Evolutionary conservation across 1,140 invertebrate genomes (phyloP).

Genomic region (Copidosoma floridanum): DNA sequence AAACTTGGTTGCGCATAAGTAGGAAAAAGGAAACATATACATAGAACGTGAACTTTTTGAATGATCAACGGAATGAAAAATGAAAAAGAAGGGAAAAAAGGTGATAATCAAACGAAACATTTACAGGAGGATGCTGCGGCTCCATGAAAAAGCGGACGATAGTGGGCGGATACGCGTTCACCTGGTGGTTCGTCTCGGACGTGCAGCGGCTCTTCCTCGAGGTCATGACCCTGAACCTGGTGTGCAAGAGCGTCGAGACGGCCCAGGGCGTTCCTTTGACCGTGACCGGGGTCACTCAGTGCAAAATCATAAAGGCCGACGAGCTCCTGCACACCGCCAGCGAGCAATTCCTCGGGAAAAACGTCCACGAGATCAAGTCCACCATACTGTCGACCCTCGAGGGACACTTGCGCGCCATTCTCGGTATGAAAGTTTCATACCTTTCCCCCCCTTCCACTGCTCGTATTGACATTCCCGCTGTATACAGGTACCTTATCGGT

Average conservation of each 20-base stretch:
- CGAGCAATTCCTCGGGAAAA: constrained; percentile 96
- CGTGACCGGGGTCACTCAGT: constrained; percentile 95
- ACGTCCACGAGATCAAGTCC: constrained; percentile 84
- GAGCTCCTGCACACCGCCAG: constrained; percentile 93
- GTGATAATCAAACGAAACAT: too few relatives aligned
- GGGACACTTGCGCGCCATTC: constrained; percentile 92
- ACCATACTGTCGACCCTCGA: constrained; percentile 97
- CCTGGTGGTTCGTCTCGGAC: constrained; percentile 96
- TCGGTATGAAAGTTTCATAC: constrained; percentile 80
- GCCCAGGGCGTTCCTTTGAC: constrained; percentile 92
- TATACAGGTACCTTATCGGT: constrained; percentile 90
- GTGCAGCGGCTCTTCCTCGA: constrained; percentile 86
- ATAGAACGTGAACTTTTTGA: too few relatives aligned
- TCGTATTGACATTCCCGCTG: neutral
- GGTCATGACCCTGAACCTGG: constrained; percentile 95
- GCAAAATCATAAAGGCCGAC: constrained; percentile 96
- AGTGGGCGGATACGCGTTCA: constrained; percentile 97
- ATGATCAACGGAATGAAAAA: too few relatives aligned
- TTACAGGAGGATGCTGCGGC: constrained; percentile 89
- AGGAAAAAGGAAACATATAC: too few relatives aligned
- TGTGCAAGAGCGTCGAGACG: constrained; percentile 95
- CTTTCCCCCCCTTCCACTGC: too few relatives aligned
- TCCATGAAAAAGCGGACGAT: constrained; percentile 86
- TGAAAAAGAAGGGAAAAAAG: too few relatives aligned
- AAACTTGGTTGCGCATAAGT: too few relatives aligned